These are phyloP conservation scores for Caenorhabditis sinica DNA, from an alignment of 2,888 invertebrate species.

Conservation along the genomic window DNA sequence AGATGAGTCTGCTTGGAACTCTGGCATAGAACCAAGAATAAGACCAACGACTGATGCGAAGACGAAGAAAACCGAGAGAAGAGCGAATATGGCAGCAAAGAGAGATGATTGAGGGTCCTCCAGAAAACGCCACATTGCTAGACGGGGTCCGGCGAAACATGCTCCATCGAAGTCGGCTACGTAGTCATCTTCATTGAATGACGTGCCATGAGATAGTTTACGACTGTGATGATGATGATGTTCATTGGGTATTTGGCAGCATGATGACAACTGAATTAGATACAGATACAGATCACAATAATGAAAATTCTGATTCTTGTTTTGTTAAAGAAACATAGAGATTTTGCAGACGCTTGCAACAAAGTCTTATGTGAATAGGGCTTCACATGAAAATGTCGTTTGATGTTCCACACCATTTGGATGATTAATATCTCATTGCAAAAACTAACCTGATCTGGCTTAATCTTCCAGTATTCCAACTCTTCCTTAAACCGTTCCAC, in stretches of 20 bases:
- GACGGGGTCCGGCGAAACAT: constrained; percentile 69
- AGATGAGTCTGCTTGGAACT: constrained; percentile 80
- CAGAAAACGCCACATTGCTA: constrained; percentile 78
- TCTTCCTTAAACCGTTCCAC: constrained; percentile 82
- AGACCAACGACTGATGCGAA: constrained; percentile 81
- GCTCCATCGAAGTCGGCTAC: constrained; percentile 80
- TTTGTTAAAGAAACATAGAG: not conserved
- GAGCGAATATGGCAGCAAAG: constrained; percentile 78
- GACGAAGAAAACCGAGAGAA: constrained; percentile 82
- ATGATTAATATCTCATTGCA: not conserved
- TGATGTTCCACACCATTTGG: not conserved
- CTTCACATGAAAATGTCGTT: not conserved
- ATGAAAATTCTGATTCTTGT: no score
- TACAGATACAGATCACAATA: no score
- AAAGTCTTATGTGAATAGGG: not conserved
- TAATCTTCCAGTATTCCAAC: constrained; percentile 80
- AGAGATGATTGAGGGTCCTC: constrained; percentile 81
- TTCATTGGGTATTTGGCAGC: constrained; percentile 75
- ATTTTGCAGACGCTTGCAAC: not conserved
- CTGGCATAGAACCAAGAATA: constrained; percentile 83
- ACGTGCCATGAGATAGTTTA: constrained; percentile 57
- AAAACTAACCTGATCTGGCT: constrained; percentile 71
- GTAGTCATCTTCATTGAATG: constrained; percentile 73
- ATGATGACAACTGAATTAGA: constrained; percentile 76
- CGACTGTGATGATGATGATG: constrained; percentile 41